A percentile compares a stretch with the other conserved stretches of the same genome.
These are phyloP conservation scores for Myotis myotis DNA, from an alignment of 2,797 vertebrate species.

Conservation along the genomic window DNA sequence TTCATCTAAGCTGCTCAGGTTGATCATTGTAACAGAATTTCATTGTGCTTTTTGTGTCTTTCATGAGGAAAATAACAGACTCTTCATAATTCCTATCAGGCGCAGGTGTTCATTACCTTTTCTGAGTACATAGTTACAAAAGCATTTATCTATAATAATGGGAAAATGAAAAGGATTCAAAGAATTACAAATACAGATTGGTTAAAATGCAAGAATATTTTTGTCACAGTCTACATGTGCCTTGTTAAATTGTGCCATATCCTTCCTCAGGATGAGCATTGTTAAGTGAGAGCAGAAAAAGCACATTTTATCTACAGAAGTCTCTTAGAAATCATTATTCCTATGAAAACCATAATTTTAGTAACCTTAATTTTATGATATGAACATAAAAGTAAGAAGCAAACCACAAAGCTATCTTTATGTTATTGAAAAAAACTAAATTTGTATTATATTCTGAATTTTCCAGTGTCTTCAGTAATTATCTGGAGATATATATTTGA, in stretches of 20 bases:
- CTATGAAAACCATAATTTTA: conserved; percentile 29
- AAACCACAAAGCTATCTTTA: conserved; percentile 5
- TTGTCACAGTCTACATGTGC: neutral
- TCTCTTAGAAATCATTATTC: conserved; percentile 46
- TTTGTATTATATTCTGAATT: conserved; percentile 34
- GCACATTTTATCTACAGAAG: conserved; percentile 6
- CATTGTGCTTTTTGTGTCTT: conserved; percentile 8
- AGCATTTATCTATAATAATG: conserved; percentile 63
- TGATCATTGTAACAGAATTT: conserved; percentile 26
- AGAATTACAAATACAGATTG: conserved; percentile 52
- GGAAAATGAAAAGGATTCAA: conserved; percentile 60
- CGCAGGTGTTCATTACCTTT: conserved; percentile 63
- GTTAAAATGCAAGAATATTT: conserved; percentile 59
- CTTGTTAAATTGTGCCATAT: conserved; percentile 32
- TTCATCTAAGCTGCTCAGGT: neutral
- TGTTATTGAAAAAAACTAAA: neutral
- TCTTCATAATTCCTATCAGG: conserved; percentile 63
- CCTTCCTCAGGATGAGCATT: conserved; percentile 33
- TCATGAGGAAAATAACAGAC: conserved; percentile 26
- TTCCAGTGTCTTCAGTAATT: conserved; percentile 48
- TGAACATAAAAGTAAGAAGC: conserved; percentile 44
- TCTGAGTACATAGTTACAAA: conserved; percentile 52
- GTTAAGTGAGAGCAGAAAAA: conserved; percentile 33
- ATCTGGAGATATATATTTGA: conserved; percentile 2
- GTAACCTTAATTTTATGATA: neutral